A percentile compares a stretch with the other conserved stretches of the same genome.
phyloP scores from a whole-genome alignment of 2,113 vertebrate genomes.

The Mus spicilegus region DNA sequence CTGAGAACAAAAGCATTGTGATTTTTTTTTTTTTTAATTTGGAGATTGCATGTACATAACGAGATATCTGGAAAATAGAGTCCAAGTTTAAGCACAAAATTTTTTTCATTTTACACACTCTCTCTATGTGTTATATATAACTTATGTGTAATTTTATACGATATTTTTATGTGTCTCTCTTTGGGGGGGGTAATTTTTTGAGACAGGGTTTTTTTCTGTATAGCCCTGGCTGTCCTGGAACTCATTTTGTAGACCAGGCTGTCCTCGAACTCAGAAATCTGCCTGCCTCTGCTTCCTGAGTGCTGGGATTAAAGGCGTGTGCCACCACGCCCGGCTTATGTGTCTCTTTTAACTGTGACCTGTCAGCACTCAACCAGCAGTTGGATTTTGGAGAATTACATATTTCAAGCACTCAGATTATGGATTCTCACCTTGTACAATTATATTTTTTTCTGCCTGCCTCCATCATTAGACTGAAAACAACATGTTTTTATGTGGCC shows the following conservation, averaged over 20 bases:
- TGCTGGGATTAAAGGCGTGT: no score
- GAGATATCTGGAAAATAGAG: background rate
- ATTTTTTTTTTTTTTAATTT: background rate
- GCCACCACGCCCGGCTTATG: background rate
- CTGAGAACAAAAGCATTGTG: background rate
- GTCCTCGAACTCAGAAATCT: no score
- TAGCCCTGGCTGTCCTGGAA: no score
- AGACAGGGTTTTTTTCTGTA: no score
- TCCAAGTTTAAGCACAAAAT: background rate
- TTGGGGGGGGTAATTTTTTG: background rate
- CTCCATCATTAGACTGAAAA: background rate
- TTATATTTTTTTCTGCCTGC: conserved; percentile 47
- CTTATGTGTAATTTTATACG: background rate
- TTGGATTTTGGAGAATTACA: background rate
- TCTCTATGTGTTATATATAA: background rate
- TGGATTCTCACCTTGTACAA: background rate
- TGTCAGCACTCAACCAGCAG: background rate
- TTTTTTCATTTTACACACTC: background rate
- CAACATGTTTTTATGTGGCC: background rate
- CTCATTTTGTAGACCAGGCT: no score
- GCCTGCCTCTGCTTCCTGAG: no score
- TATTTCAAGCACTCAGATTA: background rate
- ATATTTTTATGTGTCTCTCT: background rate
- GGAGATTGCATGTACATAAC: background rate
- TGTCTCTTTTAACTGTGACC: background rate